phyloP scores from a whole-genome alignment of 2,888 invertebrate species.

The Aphrophora alni region DNA sequence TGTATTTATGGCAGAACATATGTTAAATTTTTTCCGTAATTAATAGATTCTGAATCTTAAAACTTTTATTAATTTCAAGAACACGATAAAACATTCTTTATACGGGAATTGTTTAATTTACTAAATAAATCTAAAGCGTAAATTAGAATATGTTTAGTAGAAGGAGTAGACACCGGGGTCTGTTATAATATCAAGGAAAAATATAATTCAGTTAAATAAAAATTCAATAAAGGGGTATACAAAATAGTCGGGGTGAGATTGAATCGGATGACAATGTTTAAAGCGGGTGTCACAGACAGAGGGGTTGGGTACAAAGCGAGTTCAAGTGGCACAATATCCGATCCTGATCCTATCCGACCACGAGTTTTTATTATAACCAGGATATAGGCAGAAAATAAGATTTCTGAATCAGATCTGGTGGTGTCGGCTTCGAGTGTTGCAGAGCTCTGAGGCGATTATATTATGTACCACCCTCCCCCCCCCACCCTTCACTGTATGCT shows the following conservation, averaged over 20 bases:
- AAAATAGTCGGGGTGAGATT: not conserved
- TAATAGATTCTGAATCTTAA: too few relatives aligned
- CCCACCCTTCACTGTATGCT: not conserved
- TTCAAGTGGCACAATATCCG: not conserved
- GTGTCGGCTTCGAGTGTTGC: not conserved
- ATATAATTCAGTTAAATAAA: not conserved
- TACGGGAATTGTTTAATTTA: too few relatives aligned
- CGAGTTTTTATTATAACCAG: not conserved
- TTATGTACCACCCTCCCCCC: not conserved
- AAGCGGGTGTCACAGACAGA: constrained; percentile 6
- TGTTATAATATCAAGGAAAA: too few relatives aligned
- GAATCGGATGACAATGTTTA: constrained; percentile 9
- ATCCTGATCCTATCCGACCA: not conserved
- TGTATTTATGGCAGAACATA: too few relatives aligned
- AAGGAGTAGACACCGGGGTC: too few relatives aligned
- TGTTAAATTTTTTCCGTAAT: too few relatives aligned
- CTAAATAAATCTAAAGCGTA: too few relatives aligned
- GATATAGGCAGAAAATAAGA: constrained; percentile 11
- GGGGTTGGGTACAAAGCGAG: not conserved
- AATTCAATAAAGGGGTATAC: not conserved
- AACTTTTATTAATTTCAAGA: too few relatives aligned
- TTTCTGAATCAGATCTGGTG: constrained; percentile 6
- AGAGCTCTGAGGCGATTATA: not conserved
- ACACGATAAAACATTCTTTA: too few relatives aligned
- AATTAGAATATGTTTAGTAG: too few relatives aligned